Evolutionary conservation across 2,888 invertebrate genomes (phyloP), one percentile per base, ranked within the genome.

Genomic region (Odontocerum albicorne): DNA sequence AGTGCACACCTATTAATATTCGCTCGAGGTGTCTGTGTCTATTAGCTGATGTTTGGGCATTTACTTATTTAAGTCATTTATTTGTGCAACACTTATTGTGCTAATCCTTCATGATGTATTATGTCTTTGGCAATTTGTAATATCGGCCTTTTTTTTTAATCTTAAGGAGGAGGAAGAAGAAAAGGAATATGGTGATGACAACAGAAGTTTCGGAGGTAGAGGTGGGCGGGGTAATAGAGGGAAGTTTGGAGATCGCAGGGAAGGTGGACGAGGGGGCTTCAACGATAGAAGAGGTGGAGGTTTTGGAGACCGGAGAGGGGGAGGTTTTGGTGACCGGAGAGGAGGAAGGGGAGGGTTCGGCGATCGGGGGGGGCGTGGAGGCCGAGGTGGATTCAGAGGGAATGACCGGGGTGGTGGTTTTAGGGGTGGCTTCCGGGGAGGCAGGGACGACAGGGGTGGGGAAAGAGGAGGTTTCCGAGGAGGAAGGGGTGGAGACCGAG

Each of bases 81-180:
- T 66, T 36, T 7, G 4, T 27, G 27, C 27, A 7, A 27, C 10
- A 4, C 21, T 12, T n/a, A 21, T 4, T 21, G 19, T 6, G 19
- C n/a, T 38, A 33, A 36, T 52, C 33, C 22, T 53, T 55, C 51
- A 56, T 42, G 42, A 39, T 53, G 49, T 74, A 69, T 72, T 72
- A 76, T 70, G 75, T 77, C 74, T n/a, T 74, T 74, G 73, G 35
- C 53, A 75, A 73, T 74, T 40, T 40, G 21, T 40, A 20, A 38
- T 15, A 15, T 38, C 3, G 16, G 13, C 2, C n/a, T 17, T 40
- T 40, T 40, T 40, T 17, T 21, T 63, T 67, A 66, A 65, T 62
- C 54, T 60, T 55, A 50, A 69, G 59, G 69, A 64, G 55, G 72
- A 68, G 51, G 69, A 63, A 19, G 67, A 65, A 53, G 71, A 69